Evolutionary conservation across 2,888 invertebrate genomes (phyloP).

Genomic region (Lasioglossum oenotherae): DNA sequence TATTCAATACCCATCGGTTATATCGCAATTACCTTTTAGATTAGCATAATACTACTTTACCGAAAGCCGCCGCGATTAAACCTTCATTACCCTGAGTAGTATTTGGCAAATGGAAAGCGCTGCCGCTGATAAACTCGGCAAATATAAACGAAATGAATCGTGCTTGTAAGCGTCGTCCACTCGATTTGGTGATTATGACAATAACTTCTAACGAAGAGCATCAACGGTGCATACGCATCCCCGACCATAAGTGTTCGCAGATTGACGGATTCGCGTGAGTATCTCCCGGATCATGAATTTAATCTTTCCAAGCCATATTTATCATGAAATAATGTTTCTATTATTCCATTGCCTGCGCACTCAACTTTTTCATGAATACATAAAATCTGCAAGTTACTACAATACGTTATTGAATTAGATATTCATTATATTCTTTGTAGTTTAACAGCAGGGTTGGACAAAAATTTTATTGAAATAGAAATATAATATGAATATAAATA

Average conservation of each 20-base stretch:
- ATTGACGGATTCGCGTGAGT: background rate
- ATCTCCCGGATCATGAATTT: background rate
- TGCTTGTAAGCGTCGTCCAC: background rate
- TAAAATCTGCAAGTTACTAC: background rate
- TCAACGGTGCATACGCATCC: constrained; percentile 2
- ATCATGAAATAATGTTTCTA: background rate
- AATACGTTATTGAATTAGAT: too few relatives aligned
- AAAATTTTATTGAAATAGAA: too few relatives aligned
- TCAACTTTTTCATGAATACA: background rate
- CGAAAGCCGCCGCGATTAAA: constrained; percentile 46
- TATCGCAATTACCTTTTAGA: constrained; percentile 51
- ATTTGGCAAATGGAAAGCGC: constrained; percentile 40
- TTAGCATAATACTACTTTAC: constrained; percentile 56
- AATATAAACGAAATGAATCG: constrained; percentile 36
- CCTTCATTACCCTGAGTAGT: constrained; percentile 43
- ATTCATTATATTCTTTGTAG: too few relatives aligned
- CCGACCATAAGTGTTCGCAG: background rate
- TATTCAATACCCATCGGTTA: constrained; percentile 47
- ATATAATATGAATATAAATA: too few relatives aligned
- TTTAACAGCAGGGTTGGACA: too few relatives aligned
- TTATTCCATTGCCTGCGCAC: too few relatives aligned
- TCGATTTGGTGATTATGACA: constrained; percentile 11
- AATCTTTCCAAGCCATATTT: background rate
- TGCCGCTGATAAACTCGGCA: constrained; percentile 24
- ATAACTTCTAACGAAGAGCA: constrained; percentile 11